Percentiles rank a stretch among this genome's conserved stretches.
phyloP scores from a whole-genome alignment of 2,888 invertebrate species.

The Isotomurus palustris region DNA sequence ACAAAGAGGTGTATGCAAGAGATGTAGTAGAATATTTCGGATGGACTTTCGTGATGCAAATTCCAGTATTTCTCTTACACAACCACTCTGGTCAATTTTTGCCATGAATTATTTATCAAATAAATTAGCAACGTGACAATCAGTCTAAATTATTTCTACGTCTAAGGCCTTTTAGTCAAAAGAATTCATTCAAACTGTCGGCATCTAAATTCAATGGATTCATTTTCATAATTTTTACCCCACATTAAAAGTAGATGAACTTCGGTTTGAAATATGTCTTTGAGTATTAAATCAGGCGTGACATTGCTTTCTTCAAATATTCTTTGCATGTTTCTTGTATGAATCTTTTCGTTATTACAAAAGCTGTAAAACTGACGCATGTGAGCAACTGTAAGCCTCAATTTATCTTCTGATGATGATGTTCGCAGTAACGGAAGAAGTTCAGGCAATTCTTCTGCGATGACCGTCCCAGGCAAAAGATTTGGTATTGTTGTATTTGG shows the following conservation, averaged over 20 bases:
- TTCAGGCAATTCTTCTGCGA: conserved; percentile 38
- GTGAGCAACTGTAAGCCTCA: conserved; percentile 33
- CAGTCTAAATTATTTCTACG: neutral
- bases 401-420: conserved; percentile 28
- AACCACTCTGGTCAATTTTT: neutral
- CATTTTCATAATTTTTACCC: conserved; percentile 32
- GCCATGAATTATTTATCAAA: neutral
- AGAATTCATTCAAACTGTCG: conserved; percentile 22
- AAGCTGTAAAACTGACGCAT: conserved; percentile 24
- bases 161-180: neutral
- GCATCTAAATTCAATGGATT: conserved; percentile 29
- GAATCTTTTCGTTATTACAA: conserved; percentile 25
- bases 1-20: too few species aligned
- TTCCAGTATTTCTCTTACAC: neutral
- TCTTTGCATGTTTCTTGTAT: conserved; percentile 35
- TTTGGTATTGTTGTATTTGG: conserved; percentile 43
- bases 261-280: conserved; percentile 40
- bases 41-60: too few species aligned
- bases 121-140: neutral
- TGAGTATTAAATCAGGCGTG: conserved; percentile 31
- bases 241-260: conserved; percentile 37
- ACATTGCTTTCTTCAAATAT: conserved; percentile 17
- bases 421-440: conserved; percentile 26
- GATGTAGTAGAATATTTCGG: too few species aligned
- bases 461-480: conserved; percentile 30